A percentile compares a stretch with the other conserved stretches of the same genome.
phyloP scores from a whole-genome alignment of 2,888 invertebrate species.

The Drosophila anomalipes region DNA sequence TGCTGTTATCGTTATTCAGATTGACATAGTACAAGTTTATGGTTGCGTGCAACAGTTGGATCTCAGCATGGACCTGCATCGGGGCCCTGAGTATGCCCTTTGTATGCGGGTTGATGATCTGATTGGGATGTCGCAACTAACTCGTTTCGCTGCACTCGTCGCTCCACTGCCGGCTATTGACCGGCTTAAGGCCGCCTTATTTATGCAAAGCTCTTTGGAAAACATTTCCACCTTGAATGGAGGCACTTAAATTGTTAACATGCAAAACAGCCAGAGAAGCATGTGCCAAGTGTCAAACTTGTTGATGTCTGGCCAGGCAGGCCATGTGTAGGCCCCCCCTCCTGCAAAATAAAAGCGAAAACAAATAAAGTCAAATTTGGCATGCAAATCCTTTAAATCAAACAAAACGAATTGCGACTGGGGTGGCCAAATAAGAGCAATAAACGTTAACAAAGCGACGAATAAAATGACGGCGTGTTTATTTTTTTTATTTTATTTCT shows the following conservation, averaged over 20 bases:
- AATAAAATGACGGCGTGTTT: constrained; percentile 55
- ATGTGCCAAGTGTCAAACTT: constrained; percentile 52
- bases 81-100: constrained; percentile 6
- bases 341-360: constrained; percentile 38
- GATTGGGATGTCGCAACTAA: constrained; percentile 58
- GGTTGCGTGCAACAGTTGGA: constrained; percentile 38
- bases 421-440: constrained; percentile 48
- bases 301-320: constrained; percentile 33
- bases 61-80: constrained; percentile 6
- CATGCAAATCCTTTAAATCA: constrained; percentile 79
- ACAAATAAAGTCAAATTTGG: constrained; percentile 79
- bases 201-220: constrained; percentile 66
- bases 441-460: constrained; percentile 70
- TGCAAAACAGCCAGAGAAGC: constrained; percentile 55
- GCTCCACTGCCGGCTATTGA: constrained; percentile 19
- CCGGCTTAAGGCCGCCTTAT: constrained; percentile 41
- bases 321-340: constrained; percentile 23
- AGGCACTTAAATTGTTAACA: constrained; percentile 68
- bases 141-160: constrained; percentile 50
- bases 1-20: constrained; percentile 22
- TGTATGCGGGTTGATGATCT: constrained; percentile 60
- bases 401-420: constrained; percentile 67
- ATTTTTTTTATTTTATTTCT: constrained; percentile 37
- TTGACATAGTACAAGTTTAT: constrained; percentile 21
- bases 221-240: constrained; percentile 60